Percentiles rank a stretch among this genome's conserved stretches.
These are phyloP conservation scores for Lepus townsendii DNA, from an alignment of 2,797 vertebrate genomes.

Conservation along the genomic window DNA sequence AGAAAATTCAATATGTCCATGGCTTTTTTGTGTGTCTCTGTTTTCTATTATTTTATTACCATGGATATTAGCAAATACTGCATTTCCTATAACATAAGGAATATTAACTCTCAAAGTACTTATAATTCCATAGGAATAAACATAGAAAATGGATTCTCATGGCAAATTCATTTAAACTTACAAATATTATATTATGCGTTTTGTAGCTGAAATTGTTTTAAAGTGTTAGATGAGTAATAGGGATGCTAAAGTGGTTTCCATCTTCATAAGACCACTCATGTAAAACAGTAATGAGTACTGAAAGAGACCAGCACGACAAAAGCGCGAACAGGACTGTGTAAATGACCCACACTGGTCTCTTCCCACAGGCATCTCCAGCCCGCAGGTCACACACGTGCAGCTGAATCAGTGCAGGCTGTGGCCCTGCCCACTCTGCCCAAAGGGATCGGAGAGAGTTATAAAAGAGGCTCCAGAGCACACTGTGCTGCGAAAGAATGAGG, in stretches of 20 bases:
- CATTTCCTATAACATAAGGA: slow-evolving; percentile 55
- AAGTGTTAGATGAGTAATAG: neutral
- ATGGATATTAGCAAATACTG: slow-evolving; percentile 54
- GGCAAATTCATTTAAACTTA: slow-evolving; percentile 8
- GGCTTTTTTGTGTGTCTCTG: slow-evolving; percentile 32
- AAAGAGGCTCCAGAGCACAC: neutral
- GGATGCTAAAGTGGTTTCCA: slow-evolving; percentile 8
- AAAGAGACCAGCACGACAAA: neutral
- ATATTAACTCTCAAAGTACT: slow-evolving; percentile 47
- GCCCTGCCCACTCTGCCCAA: no score
- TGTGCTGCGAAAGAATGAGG: neutral
- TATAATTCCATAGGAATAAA: slow-evolving; percentile 38
- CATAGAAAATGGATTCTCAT: slow-evolving; percentile 39
- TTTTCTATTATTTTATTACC: slow-evolving; percentile 65
- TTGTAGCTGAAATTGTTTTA: slow-evolving; percentile 22
- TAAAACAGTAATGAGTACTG: neutral
- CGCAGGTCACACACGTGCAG: neutral
- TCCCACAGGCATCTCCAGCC: neutral
- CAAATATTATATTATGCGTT: neutral
- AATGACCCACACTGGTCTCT: neutral
- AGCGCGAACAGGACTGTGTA: neutral
- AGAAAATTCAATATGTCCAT: slow-evolving; percentile 62
- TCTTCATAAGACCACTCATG: neutral
- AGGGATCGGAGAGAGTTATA: neutral
- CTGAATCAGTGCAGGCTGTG: neutral